These are phyloP conservation scores for Oligia latruncula DNA, from an alignment of 2,888 invertebrate genomes.

Conservation along the genomic window DNA sequence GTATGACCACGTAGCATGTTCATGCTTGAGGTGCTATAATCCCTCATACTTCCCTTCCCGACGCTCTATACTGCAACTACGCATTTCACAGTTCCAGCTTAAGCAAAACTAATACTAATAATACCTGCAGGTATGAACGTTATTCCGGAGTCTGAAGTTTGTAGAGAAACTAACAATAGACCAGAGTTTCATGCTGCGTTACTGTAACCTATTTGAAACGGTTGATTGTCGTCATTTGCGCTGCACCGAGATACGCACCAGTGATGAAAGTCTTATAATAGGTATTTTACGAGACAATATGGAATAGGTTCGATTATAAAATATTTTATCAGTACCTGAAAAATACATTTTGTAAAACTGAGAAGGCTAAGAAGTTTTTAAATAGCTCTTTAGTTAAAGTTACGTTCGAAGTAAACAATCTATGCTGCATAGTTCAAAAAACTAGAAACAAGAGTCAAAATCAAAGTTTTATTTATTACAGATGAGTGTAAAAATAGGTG, in stretches of 20 bases:
- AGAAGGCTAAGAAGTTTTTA: background rate
- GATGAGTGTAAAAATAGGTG: too few relatives aligned
- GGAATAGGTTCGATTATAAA: background rate
- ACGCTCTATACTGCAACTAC: background rate
- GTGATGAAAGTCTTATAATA: slow-evolving; percentile 14
- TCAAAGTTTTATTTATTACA: too few relatives aligned
- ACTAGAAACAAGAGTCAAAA: too few relatives aligned
- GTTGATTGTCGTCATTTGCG: slow-evolving; percentile 35
- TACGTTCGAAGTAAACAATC: background rate
- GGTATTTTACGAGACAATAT: slow-evolving; percentile 14
- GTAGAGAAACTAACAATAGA: slow-evolving; percentile 21
- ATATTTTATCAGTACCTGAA: background rate
- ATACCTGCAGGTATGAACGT: slow-evolving; percentile 10
- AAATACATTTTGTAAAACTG: background rate
- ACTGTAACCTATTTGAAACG: slow-evolving; percentile 44
- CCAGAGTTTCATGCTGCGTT: slow-evolving; percentile 21
- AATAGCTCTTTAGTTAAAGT: background rate
- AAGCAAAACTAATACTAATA: slow-evolving; percentile 27
- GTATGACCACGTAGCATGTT: background rate
- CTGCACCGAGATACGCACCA: slow-evolving; percentile 16
- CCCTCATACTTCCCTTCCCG: background rate
- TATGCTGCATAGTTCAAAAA: background rate
- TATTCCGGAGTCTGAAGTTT: slow-evolving; percentile 3
- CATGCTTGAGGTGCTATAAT: background rate
- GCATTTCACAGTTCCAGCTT: slow-evolving; percentile 20